Evolutionary conservation across 2,888 invertebrate genomes (phyloP), one percentile per base, ranked within the genome.

Genomic region (Sisyra nigra): DNA sequence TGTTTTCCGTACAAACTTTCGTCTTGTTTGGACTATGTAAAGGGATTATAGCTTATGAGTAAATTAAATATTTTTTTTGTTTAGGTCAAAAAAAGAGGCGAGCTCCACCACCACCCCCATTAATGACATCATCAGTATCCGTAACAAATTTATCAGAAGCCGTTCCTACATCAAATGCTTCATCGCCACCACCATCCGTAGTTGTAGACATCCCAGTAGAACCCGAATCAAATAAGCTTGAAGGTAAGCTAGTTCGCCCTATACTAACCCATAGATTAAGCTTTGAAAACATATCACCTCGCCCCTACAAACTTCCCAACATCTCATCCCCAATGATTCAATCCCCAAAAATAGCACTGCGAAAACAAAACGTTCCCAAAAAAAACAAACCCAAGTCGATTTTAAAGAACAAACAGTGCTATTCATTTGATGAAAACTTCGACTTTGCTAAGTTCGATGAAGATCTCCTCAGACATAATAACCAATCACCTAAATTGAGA

Each of bases 31-130:
- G 5, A 24, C 57, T 19, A 2, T 34, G 3, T 34, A 34, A 32
- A 24, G 24, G 3, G 24, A 5, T 24, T 7, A 24, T 5, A 24
- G 24, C 7, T 7, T 5, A 7, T 7, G 24, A 24, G 7, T 5
- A 24, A 24, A 24, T 24, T 13, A 13, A 1, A 40, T 14, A 8
- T 46, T 36, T 45, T 46, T 47, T 49, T 47, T 40, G 55, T 51
- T 34, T 56, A 68, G 72, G 68, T 54, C 65, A 61, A 32, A 58
- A 71, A 47, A 75, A 74, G 57, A 73, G 75, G 56, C 68, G 71
- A 51, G 67, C 69, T 9, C 72, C 74, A 2, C 71, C 69, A 18
- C 66, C 67, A 13, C 68, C 69, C 9, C 65, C 67, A 31, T 50
- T 53, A 44, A 52, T 57, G 49, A 56, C 53, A 48, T 52, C 57